These are phyloP conservation scores for Halisarca cf. caerulea DNA, from an alignment of 37 sponge, comb jelly and placozoan genomes.

Conservation along the genomic window DNA sequence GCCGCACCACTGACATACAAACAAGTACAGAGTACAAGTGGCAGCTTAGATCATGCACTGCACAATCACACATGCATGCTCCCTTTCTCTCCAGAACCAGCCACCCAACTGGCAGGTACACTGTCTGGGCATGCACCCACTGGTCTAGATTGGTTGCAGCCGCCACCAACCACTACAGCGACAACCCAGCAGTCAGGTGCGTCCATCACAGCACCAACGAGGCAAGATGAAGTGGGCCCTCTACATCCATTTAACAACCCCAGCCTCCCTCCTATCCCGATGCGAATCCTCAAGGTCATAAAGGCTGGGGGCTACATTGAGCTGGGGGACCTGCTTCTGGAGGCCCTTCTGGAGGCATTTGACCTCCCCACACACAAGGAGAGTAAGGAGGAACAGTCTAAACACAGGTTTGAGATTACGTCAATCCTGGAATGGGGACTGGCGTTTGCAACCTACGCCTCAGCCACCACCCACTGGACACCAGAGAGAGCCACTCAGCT, in stretches of 20 bases:
- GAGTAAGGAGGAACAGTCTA: constrained; percentile 1
- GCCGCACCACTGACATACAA: no score
- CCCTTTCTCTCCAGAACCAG: not conserved
- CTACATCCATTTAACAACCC: constrained; percentile 19
- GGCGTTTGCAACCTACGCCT: constrained; percentile 15
- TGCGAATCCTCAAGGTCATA: constrained; percentile 6
- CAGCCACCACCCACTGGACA: not conserved
- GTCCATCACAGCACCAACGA: not conserved
- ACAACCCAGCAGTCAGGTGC: not conserved
- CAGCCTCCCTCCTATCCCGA: constrained; percentile 21
- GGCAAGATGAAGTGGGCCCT: not conserved
- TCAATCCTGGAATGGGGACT: constrained; percentile 15
- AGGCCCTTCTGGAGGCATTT: constrained; percentile 9
- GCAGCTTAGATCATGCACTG: no score
- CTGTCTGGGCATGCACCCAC: constrained; percentile 17
- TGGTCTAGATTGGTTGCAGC: not conserved
- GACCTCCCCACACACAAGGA: not conserved
- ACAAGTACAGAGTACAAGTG: no score
- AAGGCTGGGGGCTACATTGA: constrained; percentile 19
- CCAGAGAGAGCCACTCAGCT: constrained; percentile 9
- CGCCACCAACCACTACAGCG: not conserved
- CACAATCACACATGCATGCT: not conserved
- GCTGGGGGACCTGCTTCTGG: constrained; percentile 27
- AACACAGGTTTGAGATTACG: not conserved
- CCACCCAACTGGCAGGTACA: not conserved